Evolutionary conservation across 2,113 vertebrate genomes (phyloP).

Genomic region (Myotis davidii): DNA sequence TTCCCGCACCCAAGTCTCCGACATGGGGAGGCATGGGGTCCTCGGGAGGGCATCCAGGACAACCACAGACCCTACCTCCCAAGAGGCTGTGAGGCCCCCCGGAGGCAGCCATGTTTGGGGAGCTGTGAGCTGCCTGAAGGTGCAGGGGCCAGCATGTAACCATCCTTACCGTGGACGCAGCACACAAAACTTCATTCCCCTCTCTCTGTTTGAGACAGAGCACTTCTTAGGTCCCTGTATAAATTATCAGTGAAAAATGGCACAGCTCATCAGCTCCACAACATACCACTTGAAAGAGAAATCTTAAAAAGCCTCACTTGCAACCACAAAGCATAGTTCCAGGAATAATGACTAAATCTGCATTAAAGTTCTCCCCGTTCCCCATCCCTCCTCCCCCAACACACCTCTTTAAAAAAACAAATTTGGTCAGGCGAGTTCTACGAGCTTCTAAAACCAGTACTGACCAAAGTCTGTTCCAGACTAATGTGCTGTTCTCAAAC

Average conservation of each 20-base stretch:
- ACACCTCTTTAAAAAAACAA: not conserved
- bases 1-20: not conserved
- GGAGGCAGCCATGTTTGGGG: not conserved
- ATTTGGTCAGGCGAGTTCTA: not conserved
- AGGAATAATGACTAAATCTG: not conserved
- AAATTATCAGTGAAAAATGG: not conserved
- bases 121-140: not conserved
- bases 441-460: not conserved
- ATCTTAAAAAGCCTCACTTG: not conserved
- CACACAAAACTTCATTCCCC: not conserved
- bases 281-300: not conserved
- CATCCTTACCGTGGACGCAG: no score
- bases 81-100: not conserved
- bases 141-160: accelerated
- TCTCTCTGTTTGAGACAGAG: not conserved
- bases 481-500: not conserved
- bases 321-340: not conserved
- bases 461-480: not conserved
- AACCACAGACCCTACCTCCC: not conserved
- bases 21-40: not conserved
- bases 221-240: not conserved
- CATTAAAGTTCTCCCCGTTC: not conserved
- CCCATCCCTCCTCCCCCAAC: no score
- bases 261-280: not conserved
- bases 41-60: not conserved